Evolutionary conservation across 2,113 vertebrate species (phyloP).

Genomic region (Steatornis caripensis): DNA sequence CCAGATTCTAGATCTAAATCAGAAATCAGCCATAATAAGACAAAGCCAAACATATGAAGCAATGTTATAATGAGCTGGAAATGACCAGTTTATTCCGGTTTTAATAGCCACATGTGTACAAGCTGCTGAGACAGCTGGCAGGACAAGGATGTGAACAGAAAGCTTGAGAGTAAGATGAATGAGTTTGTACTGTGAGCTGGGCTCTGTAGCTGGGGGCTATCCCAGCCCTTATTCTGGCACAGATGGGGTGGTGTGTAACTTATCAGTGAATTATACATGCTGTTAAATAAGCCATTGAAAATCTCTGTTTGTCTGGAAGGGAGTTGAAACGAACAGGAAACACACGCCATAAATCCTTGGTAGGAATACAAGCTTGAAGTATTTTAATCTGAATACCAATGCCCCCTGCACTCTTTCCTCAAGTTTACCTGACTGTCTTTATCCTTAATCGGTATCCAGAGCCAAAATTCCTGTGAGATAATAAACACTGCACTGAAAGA

Average conservation of each 20-base stretch:
- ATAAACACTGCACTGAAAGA: not conserved
- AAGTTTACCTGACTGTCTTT: not conserved
- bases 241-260: not conserved
- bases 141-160: not conserved
- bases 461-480: not conserved
- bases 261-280: not conserved
- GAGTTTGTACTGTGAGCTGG: fast-evolving
- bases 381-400: not conserved
- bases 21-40: not conserved
- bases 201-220: not conserved
- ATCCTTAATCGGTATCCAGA: not conserved
- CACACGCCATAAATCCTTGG: not conserved
- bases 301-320: not conserved
- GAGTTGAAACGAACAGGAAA: not conserved
- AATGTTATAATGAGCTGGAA: not conserved
- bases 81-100: not conserved
- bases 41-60: not conserved
- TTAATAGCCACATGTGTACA: not conserved
- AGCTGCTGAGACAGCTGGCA: not conserved
- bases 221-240: constrained; percentile 21
- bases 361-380: not conserved
- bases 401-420: not conserved
- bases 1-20: not conserved
- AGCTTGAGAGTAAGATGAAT: not conserved
- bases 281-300: constrained; percentile 7